Conservation (phyloP, 1,140 invertebrate species). For the Eubasilissa regina region DNA sequence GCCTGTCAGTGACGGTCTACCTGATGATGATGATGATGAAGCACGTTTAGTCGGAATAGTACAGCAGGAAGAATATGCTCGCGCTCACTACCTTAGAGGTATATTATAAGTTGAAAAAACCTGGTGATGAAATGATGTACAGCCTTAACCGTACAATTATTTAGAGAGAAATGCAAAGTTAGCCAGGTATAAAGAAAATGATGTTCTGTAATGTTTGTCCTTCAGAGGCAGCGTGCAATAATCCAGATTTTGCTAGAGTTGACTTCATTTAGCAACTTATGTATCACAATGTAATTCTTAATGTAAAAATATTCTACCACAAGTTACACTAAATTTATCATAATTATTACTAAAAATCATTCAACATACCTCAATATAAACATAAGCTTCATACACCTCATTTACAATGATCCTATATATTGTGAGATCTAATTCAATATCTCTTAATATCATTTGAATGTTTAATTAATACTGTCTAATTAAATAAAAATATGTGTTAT, state of each 20-base stretch:
- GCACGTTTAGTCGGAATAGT: no score
- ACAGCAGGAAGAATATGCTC: neutral
- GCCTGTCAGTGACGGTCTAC: neutral
- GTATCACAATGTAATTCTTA: constrained; percentile 61
- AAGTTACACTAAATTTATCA: constrained; percentile 58
- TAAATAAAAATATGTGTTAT: constrained; percentile 58
- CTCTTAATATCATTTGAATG: constrained; percentile 61
- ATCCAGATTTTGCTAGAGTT: constrained; percentile 29
- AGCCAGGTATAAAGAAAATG: neutral
- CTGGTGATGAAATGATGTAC: no score
- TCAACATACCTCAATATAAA: constrained; percentile 58
- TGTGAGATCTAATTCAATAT: constrained; percentile 61
- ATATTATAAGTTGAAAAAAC: no score
- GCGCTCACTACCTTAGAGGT: neutral
- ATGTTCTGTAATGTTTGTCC: neutral
- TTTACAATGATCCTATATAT: constrained; percentile 60
- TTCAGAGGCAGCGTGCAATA: constrained; percentile 16
- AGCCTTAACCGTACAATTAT: constrained; percentile 3
- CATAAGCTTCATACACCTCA: constrained; percentile 55
- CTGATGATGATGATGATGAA: no score
- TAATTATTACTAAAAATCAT: constrained; percentile 57
- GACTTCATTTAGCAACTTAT: constrained; percentile 57
- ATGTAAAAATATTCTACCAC: constrained; percentile 59
- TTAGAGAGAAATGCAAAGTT: neutral
- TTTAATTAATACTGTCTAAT: constrained; percentile 61